phyloP scores from a whole-genome alignment of 2,888 invertebrate genomes.

The Caradrina kadenii region DNA sequence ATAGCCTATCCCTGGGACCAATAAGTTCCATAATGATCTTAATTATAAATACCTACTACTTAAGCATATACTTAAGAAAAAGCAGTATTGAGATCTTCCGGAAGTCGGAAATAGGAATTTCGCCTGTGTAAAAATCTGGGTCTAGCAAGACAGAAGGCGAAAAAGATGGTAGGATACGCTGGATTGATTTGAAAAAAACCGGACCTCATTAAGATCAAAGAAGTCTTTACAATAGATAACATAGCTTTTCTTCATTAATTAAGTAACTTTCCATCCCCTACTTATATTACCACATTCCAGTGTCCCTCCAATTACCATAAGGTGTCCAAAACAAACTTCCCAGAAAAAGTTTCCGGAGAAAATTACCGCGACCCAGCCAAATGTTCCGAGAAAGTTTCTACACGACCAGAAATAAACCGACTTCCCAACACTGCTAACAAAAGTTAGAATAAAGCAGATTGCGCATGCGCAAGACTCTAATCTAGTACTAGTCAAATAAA shows the following conservation, averaged over 20 bases:
- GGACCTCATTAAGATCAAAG: not conserved
- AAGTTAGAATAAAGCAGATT: conserved; percentile 26
- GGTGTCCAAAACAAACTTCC: conserved; percentile 7
- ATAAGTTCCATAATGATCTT: no score
- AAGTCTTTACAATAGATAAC: no score
- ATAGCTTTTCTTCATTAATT: not conserved
- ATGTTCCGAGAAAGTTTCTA: conserved; percentile 35
- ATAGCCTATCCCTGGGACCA: no score
- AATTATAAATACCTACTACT: no score
- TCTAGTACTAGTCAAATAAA: conserved; percentile 36
- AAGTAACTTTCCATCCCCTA: not conserved
- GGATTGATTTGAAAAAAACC: not conserved
- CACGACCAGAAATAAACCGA: conserved; percentile 35
- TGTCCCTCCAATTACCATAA: conserved; percentile 21
- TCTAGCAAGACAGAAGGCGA: not conserved
- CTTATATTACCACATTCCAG: not conserved
- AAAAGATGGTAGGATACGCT: not conserved
- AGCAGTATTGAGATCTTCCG: not conserved
- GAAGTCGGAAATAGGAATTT: not conserved
- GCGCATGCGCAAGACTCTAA: conserved; percentile 20
- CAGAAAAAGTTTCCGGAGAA: conserved; percentile 4
- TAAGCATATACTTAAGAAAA: no score
- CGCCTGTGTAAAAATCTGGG: not conserved
- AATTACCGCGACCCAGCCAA: conserved; percentile 21
- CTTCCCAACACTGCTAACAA: conserved; percentile 12